phyloP scores from a whole-genome alignment of 1,140 invertebrate species.

The Meteorus sp. region DNA sequence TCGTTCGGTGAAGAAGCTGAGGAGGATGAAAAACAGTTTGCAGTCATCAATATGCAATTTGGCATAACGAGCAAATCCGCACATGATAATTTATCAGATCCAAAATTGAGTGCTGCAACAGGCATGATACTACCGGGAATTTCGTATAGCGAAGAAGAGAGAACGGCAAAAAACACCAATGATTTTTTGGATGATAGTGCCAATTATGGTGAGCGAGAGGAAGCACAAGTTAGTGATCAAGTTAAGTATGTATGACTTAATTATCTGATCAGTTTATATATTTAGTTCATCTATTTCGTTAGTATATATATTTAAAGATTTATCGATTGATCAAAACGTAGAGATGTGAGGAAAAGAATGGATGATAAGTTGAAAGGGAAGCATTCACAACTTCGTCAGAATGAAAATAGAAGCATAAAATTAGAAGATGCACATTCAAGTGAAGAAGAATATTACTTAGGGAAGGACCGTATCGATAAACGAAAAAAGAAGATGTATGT shows the following conservation, averaged over 20 bases:
- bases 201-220: slow-evolving; percentile 43
- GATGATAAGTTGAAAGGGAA: slow-evolving; percentile 61
- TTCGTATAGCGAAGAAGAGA: slow-evolving; percentile 38
- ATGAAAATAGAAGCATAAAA: slow-evolving; percentile 37
- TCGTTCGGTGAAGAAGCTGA: slow-evolving; percentile 98
- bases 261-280: neutral
- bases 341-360: slow-evolving; percentile 55
- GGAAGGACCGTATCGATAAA: slow-evolving; percentile 69
- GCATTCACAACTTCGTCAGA: slow-evolving; percentile 54
- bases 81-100: slow-evolving; percentile 90
- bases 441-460: slow-evolving; percentile 67
- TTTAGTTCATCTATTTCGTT: neutral
- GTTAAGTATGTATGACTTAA: slow-evolving; percentile 18
- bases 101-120: slow-evolving; percentile 78
- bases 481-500: slow-evolving; percentile 69
- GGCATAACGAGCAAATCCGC: slow-evolving; percentile 85
- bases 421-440: slow-evolving; percentile 27
- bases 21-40: slow-evolving; percentile 89
- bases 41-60: slow-evolving; percentile 69
- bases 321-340: too few species aligned
- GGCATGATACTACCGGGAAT: slow-evolving; percentile 55
- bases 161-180: slow-evolving; percentile 31
- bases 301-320: too few species aligned
- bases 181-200: slow-evolving; percentile 41
- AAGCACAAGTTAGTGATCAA: slow-evolving; percentile 34